phyloP scores from a whole-genome alignment of 2,113 vertebrate species.

The Tylochromis polylepis region DNA sequence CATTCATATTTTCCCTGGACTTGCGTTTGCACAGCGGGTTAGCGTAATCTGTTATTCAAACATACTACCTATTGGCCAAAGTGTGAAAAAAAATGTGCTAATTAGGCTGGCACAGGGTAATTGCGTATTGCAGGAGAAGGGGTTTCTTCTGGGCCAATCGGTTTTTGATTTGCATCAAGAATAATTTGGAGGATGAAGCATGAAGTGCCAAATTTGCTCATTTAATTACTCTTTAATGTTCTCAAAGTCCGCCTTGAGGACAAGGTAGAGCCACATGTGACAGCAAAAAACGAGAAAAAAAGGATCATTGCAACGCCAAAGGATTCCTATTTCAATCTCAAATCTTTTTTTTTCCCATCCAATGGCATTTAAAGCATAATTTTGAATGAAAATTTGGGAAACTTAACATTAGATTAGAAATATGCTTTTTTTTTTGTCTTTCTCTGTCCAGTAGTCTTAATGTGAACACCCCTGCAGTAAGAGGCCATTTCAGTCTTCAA shows the following conservation, averaged over 20 bases:
- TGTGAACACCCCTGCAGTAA: background rate
- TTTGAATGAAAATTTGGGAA: background rate
- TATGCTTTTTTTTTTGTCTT: background rate
- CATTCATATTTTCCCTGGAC: background rate
- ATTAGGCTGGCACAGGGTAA: background rate
- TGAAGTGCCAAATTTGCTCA: background rate
- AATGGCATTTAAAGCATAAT: background rate
- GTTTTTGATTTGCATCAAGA: constrained; percentile 7
- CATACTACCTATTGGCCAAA: background rate
- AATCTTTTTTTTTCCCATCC: background rate
- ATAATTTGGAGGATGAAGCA: constrained; percentile 1
- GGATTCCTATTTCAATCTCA: background rate
- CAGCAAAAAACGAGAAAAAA: background rate
- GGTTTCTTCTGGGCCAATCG: background rate
- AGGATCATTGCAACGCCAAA: background rate
- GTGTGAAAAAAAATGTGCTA: background rate
- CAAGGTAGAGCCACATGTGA: background rate
- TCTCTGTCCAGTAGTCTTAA: background rate
- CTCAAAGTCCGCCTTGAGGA: background rate
- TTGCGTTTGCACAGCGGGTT: background rate
- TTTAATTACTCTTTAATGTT: constrained; percentile 11
- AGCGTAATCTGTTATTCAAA: background rate
- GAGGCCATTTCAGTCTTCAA: background rate
- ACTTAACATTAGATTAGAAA: background rate
- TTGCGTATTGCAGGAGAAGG: background rate